These are phyloP conservation scores for Pogonomyrmex californicus DNA, from an alignment of 1,140 invertebrate genomes.

Conservation along the genomic window DNA sequence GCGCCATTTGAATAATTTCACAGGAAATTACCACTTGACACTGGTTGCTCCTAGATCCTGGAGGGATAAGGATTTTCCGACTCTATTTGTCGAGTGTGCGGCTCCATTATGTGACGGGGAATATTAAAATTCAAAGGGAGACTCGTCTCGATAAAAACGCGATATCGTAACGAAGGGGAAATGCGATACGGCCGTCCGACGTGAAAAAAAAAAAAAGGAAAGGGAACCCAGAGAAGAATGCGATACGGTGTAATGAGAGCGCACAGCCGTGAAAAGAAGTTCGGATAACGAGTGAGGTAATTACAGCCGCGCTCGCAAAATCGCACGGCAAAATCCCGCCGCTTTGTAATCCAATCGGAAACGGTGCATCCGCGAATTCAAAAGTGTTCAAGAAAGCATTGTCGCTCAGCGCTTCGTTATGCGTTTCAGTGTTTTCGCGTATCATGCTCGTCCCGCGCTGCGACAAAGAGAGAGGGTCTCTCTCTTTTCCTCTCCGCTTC, in stretches of 20 bases:
- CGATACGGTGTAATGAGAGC: slow-evolving; percentile 38
- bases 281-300: slow-evolving; percentile 55
- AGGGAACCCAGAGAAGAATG: slow-evolving; percentile 38
- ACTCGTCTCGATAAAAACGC: slow-evolving; percentile 33
- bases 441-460: slow-evolving; percentile 5
- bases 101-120: slow-evolving; percentile 38
- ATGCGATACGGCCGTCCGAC: slow-evolving; percentile 52
- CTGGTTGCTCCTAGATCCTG: slow-evolving; percentile 75
- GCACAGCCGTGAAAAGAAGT: slow-evolving; percentile 18
- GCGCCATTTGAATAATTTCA: slow-evolving; percentile 78
- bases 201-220: neutral
- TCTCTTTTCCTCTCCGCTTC: neutral
- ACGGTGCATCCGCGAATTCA: slow-evolving; percentile 5
- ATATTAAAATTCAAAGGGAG: slow-evolving; percentile 51
- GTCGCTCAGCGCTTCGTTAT: slow-evolving; percentile 30
- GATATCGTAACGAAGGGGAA: slow-evolving; percentile 44
- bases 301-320: slow-evolving; percentile 35
- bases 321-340: slow-evolving; percentile 27
- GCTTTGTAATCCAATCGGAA: slow-evolving; percentile 56
- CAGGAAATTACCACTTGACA: slow-evolving; percentile 79
- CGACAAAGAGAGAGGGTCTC: slow-evolving; percentile 40
- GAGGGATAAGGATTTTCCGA: slow-evolving; percentile 40
- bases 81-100: slow-evolving; percentile 49
- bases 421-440: slow-evolving; percentile 36
- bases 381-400: slow-evolving; percentile 26